Percentiles rank a stretch among this genome's conserved stretches.
Evolutionary conservation across 2,888 invertebrate genomes (phyloP).

Genomic region (Bruchidius siliquastri): DNA sequence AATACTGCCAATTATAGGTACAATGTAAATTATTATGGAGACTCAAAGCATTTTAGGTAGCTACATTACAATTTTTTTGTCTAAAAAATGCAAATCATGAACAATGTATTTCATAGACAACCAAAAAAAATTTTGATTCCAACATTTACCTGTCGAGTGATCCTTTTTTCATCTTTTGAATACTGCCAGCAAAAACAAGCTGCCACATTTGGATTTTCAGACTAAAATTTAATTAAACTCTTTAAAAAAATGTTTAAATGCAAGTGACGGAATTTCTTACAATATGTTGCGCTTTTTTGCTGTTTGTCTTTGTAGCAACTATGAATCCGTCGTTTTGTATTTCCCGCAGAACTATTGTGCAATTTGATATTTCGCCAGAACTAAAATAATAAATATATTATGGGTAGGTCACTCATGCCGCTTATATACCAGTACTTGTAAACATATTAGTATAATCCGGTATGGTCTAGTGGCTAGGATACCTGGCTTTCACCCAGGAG

Average conservation of each 20-base stretch:
- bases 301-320: conserved; percentile 47
- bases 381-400: conserved; percentile 32
- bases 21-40: too few relatives aligned
- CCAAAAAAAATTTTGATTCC: too few relatives aligned
- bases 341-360: conserved; percentile 39
- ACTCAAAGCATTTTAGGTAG: too few relatives aligned
- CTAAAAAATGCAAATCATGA: too few relatives aligned
- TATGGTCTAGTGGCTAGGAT: conserved; percentile 64
- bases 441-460: conserved; percentile 21
- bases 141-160: conserved; percentile 33
- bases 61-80: too few relatives aligned
- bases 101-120: too few relatives aligned
- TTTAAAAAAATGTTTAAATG: not conserved
- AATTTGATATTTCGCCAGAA: conserved; percentile 39
- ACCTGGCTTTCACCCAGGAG: conserved; percentile 70
- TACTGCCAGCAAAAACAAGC: conserved; percentile 48
- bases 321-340: conserved; percentile 47
- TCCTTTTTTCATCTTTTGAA: conserved; percentile 24
- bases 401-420: not conserved
- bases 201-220: conserved; percentile 44
- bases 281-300: conserved; percentile 46
- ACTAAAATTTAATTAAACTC: conserved; percentile 33
- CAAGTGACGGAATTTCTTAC: conserved; percentile 35
- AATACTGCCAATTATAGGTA: too few relatives aligned
- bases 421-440: not conserved